Percentiles rank a stretch among this genome's conserved stretches.
These are phyloP conservation scores for Danio aesculapii DNA, from an alignment of 2,797 vertebrate genomes.

Conservation along the genomic window DNA sequence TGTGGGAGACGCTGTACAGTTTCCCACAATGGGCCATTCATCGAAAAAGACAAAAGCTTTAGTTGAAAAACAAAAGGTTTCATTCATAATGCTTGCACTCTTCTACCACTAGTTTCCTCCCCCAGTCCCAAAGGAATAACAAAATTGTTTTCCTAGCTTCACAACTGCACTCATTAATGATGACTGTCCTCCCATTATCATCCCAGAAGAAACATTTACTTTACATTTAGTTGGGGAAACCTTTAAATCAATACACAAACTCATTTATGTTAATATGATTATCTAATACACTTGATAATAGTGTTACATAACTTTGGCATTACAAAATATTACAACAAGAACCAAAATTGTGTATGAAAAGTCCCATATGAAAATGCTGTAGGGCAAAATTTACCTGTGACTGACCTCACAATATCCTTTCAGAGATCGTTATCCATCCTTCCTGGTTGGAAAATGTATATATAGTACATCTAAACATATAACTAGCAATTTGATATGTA, in stretches of 20 bases:
- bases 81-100: constrained; percentile 55
- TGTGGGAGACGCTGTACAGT: constrained; percentile 46
- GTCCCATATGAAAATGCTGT: not conserved
- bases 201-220: not conserved
- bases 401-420: constrained; percentile 1
- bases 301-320: not conserved
- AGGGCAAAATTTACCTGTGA: not conserved
- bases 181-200: not conserved
- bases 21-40: constrained; percentile 64
- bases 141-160: constrained; percentile 49
- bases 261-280: not conserved
- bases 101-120: constrained; percentile 55
- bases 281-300: not conserved
- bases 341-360: not conserved
- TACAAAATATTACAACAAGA: not conserved
- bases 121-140: constrained; percentile 43
- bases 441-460: not conserved
- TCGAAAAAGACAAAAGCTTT: constrained; percentile 62
- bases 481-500: not conserved
- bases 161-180: constrained; percentile 47
- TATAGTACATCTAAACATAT: not conserved
- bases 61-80: constrained; percentile 65
- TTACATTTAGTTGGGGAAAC: not conserved
- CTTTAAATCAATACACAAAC: not conserved
- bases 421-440: not conserved